Evolutionary conservation across 2,113 vertebrate genomes (phyloP).

Genomic region (Mellivora capensis): DNA sequence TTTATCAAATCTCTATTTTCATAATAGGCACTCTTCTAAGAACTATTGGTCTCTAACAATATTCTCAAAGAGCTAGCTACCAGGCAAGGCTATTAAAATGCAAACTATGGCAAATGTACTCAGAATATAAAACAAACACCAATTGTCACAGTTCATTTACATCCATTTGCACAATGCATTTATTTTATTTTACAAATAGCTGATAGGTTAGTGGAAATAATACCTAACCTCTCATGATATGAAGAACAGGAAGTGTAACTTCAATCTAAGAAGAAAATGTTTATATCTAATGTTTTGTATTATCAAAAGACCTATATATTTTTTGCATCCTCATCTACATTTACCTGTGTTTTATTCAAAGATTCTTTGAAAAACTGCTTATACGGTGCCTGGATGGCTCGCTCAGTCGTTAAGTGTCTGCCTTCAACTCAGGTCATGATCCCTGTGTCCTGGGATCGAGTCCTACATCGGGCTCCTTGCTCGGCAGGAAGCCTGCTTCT

Average conservation of each 20-base stretch:
- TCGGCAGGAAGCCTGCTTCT: no score
- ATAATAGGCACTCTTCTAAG: not conserved
- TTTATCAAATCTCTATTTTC: constrained; percentile 15
- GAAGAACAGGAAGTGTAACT: not conserved
- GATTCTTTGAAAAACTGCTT: not conserved
- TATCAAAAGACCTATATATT: not conserved
- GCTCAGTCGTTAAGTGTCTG: no score
- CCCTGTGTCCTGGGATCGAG: no score
- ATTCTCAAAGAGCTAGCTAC: not conserved
- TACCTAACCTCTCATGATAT: not conserved
- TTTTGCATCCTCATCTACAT: not conserved
- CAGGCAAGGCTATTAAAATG: constrained; percentile 38
- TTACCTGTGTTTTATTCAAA: constrained; percentile 5
- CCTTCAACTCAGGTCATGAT: no score
- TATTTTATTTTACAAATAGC: constrained; percentile 47
- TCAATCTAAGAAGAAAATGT: not conserved
- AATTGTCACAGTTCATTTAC: constrained; percentile 11
- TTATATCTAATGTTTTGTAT: not conserved
- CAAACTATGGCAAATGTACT: not conserved
- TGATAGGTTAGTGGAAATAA: constrained; percentile 1
- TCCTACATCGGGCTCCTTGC: no score
- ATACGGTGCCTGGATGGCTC: no score
- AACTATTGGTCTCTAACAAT: not conserved
- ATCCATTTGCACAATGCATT: not conserved
- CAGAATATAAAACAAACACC: constrained; percentile 40